phyloP scores from a whole-genome alignment of 2,888 invertebrate genomes.

The Lissonota sp. region DNA sequence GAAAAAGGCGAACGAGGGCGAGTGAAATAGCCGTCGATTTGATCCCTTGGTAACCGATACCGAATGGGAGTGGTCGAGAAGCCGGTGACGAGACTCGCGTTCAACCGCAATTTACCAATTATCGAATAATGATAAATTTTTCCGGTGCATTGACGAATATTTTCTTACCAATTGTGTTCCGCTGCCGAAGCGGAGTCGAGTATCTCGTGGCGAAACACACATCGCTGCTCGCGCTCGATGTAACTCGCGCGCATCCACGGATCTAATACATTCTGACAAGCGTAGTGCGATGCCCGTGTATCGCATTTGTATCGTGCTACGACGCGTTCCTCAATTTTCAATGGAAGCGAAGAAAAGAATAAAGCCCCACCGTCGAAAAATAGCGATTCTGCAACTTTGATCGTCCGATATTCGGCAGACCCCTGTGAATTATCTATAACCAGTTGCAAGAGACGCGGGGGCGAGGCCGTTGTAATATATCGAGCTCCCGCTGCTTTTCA shows the following conservation, averaged over 20 bases:
- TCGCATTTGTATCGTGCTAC: too few relatives aligned
- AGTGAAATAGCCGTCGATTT: too few relatives aligned
- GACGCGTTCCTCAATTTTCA: too few relatives aligned
- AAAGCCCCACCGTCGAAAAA: too few relatives aligned
- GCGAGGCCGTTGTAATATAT: background rate
- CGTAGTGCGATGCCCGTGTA: background rate
- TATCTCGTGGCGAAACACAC: conserved; percentile 9
- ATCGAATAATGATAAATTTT: conserved; percentile 14
- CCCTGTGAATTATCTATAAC: conserved; percentile 9
- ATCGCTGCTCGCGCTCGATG: conserved; percentile 30
- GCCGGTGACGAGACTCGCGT: conserved; percentile 11
- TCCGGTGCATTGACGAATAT: conserved; percentile 2
- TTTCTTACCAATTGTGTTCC: conserved; percentile 3
- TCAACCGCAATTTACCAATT: conserved; percentile 36
- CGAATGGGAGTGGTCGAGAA: background rate
- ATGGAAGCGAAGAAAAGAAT: too few relatives aligned
- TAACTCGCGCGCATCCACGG: conserved; percentile 8
- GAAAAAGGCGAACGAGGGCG: too few relatives aligned
- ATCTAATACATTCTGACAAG: conserved; percentile 20
- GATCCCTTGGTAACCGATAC: background rate
- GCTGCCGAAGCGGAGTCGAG: conserved; percentile 12
- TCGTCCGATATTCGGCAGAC: conserved; percentile 10
- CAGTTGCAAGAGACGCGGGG: background rate
- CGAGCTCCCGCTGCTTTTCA: conserved; percentile 1
- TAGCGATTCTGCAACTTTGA: too few relatives aligned